These are phyloP conservation scores for Trematomus bernacchii DNA, from an alignment of 2,797 vertebrate species.

Conservation along the genomic window DNA sequence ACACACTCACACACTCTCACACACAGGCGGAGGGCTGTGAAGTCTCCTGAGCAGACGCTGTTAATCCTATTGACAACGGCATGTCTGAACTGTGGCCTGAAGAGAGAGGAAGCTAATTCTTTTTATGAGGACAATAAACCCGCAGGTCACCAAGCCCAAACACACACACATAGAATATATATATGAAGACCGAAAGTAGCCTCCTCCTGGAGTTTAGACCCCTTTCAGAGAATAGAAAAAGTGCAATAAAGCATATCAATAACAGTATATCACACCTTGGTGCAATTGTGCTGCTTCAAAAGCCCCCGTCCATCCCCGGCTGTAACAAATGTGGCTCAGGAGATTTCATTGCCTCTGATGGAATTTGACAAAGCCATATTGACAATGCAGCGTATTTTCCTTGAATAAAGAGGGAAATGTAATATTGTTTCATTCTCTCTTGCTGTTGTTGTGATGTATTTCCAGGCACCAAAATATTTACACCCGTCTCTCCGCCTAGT, in stretches of 20 bases:
- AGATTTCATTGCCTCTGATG: conserved; percentile 70
- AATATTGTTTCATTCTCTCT: conserved; percentile 71
- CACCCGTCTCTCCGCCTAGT: conserved; percentile 54
- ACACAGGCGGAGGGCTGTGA: conserved; percentile 45
- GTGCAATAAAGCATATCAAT: conserved; percentile 32
- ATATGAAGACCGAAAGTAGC: conserved; percentile 24
- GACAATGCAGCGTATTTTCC: conserved; percentile 65
- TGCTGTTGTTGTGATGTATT: conserved; percentile 65
- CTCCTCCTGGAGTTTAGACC: conserved; percentile 42
- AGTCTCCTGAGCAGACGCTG: conserved; percentile 52
- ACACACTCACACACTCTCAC: conserved; percentile 23
- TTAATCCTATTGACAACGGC: conserved; percentile 74
- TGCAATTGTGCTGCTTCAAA: conserved; percentile 61
- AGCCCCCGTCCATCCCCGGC: conserved; percentile 53
- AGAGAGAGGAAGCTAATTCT: conserved; percentile 74
- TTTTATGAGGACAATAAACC: conserved; percentile 65
- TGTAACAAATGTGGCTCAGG: conserved; percentile 42
- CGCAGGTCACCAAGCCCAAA: conserved; percentile 54
- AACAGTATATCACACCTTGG: conserved; percentile 50
- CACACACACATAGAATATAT: conserved; percentile 11
- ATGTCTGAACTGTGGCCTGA: conserved; percentile 67
- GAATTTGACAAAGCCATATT: conserved; percentile 73
- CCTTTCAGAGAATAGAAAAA: conserved; percentile 40
- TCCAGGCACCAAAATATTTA: conserved; percentile 57
- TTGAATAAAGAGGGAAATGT: conserved; percentile 64